Evolutionary conservation across 2,888 invertebrate species (phyloP), one percentile per base, ranked within the genome.

Genomic region (Thecophora atra): DNA sequence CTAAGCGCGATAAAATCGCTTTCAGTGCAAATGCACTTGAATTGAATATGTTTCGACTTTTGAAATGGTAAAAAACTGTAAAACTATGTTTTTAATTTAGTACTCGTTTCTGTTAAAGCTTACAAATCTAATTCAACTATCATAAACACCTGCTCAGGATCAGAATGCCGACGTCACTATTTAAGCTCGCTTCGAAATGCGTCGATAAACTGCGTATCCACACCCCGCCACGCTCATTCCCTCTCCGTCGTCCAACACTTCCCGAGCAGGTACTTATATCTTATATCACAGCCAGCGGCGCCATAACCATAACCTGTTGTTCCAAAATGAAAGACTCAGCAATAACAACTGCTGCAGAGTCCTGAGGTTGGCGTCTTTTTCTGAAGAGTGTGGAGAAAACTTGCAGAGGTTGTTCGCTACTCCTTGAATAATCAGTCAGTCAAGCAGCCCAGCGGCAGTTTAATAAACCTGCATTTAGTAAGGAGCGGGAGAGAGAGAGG

Each of bases 261-360:
- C 13, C 24, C 71, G 78, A 76, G 80, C 84, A 83, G 84, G 85
- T 85, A 85, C 82, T 82, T 82, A 73, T 68, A 73, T 72, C 64
- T 72, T 77, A n/a, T n/a, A 84, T 84, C 84, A 84, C 84, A 84
- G 84, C 84, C 85, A 81, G 81, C 78, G 78, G 81, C 85, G 82
- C n/a, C 84, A 80, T 73, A 58, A 24, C 58, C 28, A 58, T 26
- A 58, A 28, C 28, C 24, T 13, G 58, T 58, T 58, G 26, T 26
- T 24, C 26, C 28, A 2, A 7, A 3, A 58, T 13, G 11, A 58
- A 58, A 58, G 17, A 24, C 26, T 11, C 24, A 11, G 24, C 26
- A 54, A 54, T 24, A 19, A n/a, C 51, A 51, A n/a, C 37, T 37
- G 13, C 47, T 47, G 17, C 17, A 47, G n/a, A 47, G n/a, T 47